These are phyloP conservation scores for Chaenogobius annularis DNA, from an alignment of 2,113 vertebrate species.

Conservation along the genomic window DNA sequence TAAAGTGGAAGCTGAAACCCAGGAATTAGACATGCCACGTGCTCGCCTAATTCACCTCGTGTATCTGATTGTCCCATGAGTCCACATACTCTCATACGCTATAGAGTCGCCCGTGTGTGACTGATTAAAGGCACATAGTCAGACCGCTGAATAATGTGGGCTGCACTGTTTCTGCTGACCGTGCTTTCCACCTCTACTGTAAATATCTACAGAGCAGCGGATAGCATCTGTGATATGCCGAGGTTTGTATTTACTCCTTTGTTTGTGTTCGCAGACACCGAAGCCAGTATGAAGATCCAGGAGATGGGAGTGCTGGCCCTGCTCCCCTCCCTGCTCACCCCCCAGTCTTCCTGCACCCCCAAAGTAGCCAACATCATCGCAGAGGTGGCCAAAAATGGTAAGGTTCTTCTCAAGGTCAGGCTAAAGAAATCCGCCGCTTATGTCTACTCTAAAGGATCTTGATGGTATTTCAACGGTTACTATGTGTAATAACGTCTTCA, in stretches of 20 bases:
- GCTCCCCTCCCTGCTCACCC: conserved; percentile 84
- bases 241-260: background rate
- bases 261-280: conserved; percentile 79
- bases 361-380: conserved; percentile 98
- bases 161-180: background rate
- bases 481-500: background rate
- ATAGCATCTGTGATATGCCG: background rate
- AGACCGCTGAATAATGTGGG: conserved; percentile 22
- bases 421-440: background rate
- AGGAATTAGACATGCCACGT: background rate
- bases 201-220: background rate
- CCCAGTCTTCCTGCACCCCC: conserved; percentile 87
- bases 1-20: too few species aligned
- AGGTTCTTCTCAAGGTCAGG: conserved; percentile 47
- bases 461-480: background rate
- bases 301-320: conserved; percentile 88
- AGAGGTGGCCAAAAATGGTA: conserved; percentile 98
- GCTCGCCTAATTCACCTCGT: background rate
- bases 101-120: conserved; percentile 11
- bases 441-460: background rate
- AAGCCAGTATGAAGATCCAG: conserved; percentile 93
- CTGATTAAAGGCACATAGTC: conserved; percentile 12
- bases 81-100: background rate
- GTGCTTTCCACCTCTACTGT: background rate
- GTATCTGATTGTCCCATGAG: background rate